Conservation (phyloP, 2,888 invertebrate genomes). For the Dasysyrphus tricinctus region DNA sequence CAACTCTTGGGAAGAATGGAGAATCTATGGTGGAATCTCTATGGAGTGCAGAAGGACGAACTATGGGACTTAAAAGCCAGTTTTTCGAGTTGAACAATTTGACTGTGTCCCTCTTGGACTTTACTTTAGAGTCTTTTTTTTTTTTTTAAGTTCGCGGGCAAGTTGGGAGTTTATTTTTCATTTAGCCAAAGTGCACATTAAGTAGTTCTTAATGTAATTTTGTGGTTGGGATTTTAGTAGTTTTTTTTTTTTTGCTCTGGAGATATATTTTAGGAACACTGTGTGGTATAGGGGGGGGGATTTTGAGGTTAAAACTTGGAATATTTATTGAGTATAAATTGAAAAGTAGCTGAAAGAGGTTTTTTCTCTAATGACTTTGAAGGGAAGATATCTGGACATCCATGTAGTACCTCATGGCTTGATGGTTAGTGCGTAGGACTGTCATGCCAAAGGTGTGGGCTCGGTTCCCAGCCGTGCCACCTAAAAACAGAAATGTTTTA, state of each 20-base stretch:
- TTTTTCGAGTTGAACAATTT: conserved; percentile 38
- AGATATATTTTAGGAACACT: background rate
- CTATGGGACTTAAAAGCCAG: conserved; percentile 31
- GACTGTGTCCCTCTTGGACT: conserved; percentile 26
- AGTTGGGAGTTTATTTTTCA: conserved; percentile 66
- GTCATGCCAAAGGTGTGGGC: too few relatives aligned
- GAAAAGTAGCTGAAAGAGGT: conserved; percentile 5
- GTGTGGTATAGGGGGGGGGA: background rate
- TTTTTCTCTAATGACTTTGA: background rate
- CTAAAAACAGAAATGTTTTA: too few relatives aligned
- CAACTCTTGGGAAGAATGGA: background rate
- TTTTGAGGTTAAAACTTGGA: background rate
- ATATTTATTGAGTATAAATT: conserved; percentile 50
- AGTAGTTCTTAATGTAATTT: conserved; percentile 71
- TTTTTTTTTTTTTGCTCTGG: background rate
- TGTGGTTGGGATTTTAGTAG: conserved; percentile 51
- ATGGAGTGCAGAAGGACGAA: conserved; percentile 15
- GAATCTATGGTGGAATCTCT: background rate
- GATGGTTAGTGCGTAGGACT: too few relatives aligned
- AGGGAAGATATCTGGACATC: background rate
- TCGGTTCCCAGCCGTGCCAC: too few relatives aligned
- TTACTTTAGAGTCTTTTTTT: background rate
- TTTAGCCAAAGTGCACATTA: conserved; percentile 70
- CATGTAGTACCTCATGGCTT: too few relatives aligned
- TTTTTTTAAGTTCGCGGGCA: conserved; percentile 9